phyloP scores from a whole-genome alignment of 2,888 invertebrate genomes.

The Chalcosyrphus nemorum region DNA sequence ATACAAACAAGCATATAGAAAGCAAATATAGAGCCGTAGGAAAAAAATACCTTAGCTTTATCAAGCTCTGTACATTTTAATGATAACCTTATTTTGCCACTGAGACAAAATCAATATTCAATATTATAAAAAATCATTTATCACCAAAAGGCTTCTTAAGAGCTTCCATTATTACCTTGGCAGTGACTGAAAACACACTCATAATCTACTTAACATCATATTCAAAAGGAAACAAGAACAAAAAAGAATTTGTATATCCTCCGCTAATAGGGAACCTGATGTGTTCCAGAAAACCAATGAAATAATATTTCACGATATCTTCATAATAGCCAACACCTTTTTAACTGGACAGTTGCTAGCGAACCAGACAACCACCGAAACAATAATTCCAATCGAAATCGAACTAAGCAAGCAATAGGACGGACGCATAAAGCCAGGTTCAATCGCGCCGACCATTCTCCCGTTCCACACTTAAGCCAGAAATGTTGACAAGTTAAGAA shows the following conservation, averaged over 20 bases:
- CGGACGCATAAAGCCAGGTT: slow-evolving; percentile 57
- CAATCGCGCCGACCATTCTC: slow-evolving; percentile 61
- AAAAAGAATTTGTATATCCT: slow-evolving; percentile 26
- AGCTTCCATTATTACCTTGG: slow-evolving; percentile 29
- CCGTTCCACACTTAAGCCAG: slow-evolving; percentile 78
- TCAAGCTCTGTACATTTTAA: no score
- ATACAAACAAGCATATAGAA: no score
- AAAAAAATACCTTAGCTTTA: no score
- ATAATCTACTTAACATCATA: slow-evolving; percentile 26
- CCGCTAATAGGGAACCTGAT: slow-evolving; percentile 56
- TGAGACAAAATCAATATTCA: slow-evolving; percentile 15
- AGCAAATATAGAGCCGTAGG: no score
- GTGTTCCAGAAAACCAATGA: slow-evolving; percentile 64
- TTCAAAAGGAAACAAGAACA: slow-evolving; percentile 14
- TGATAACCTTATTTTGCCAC: slow-evolving; percentile 36
- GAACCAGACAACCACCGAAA: slow-evolving; percentile 63
- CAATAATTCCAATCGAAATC: slow-evolving; percentile 58
- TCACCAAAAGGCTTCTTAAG: slow-evolving; percentile 8
- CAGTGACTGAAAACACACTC: slow-evolving; percentile 36
- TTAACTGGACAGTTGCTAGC: slow-evolving; percentile 48
- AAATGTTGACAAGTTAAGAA: slow-evolving; percentile 82
- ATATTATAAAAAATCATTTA: slow-evolving; percentile 33
- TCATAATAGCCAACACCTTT: slow-evolving; percentile 71
- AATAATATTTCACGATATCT: slow-evolving; percentile 72
- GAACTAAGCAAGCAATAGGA: slow-evolving; percentile 58